phyloP scores from a whole-genome alignment of 2,113 vertebrate genomes.

The Psophia crepitans region DNA sequence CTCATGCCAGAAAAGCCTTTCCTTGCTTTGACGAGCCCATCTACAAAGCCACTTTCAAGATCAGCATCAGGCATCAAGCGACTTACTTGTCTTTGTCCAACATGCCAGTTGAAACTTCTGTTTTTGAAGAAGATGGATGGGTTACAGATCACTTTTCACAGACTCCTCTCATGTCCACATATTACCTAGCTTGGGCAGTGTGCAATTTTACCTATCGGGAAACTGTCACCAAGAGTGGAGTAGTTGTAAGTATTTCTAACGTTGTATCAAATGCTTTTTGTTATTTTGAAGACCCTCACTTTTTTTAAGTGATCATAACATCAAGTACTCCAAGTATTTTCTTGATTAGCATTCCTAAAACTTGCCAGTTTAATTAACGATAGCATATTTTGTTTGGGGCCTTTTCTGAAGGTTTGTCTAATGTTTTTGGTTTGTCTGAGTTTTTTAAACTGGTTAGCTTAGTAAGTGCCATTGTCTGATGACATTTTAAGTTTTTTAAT shows the following conservation, averaged over 20 bases:
- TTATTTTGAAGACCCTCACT: background rate
- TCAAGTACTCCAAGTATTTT: background rate
- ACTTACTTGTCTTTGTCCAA: conserved; percentile 94
- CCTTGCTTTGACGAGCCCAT: conserved; percentile 98
- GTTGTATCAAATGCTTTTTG: background rate
- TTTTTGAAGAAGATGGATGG: conserved; percentile 89
- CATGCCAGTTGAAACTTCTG: conserved; percentile 89
- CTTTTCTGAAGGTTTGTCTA: background rate
- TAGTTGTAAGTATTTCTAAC: conserved; percentile 84
- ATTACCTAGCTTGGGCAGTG: conserved; percentile 96
- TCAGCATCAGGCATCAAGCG: conserved; percentile 89
- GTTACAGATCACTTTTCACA: conserved; percentile 89
- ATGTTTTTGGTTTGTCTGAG: background rate
- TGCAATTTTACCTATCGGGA: conserved; percentile 96
- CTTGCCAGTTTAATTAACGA: background rate
- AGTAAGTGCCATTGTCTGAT: background rate
- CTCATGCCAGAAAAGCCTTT: conserved; percentile 95
- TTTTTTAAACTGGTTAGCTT: background rate
- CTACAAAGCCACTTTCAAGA: conserved; percentile 96
- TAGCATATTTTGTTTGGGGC: background rate
- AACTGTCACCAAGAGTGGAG: conserved; percentile 83
- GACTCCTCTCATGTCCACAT: conserved; percentile 96
- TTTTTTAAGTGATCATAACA: background rate
- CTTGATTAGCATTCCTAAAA: background rate
- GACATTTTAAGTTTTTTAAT: background rate